phyloP scores from a whole-genome alignment of 2,797 vertebrate species.

The Sebastiscus tertius region DNA sequence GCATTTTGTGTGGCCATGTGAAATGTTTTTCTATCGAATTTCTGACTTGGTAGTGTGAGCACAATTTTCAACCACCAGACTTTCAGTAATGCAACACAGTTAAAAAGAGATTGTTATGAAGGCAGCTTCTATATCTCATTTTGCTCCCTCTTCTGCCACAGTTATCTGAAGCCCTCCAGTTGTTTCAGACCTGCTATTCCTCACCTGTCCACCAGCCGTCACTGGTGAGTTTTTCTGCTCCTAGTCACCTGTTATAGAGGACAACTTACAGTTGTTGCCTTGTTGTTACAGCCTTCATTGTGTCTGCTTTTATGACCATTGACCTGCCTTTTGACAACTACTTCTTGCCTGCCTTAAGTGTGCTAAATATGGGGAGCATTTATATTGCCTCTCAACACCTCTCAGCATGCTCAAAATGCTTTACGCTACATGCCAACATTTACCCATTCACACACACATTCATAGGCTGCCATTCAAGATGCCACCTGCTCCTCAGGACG shows the following conservation, averaged over 20 bases:
- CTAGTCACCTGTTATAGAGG: not conserved
- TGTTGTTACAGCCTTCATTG: not conserved
- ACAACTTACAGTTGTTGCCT: not conserved
- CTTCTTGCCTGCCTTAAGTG: not conserved
- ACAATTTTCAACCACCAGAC: no score
- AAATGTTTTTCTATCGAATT: not conserved
- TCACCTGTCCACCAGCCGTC: constrained; percentile 39
- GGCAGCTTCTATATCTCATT: not conserved
- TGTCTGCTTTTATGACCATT: not conserved
- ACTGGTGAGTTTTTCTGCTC: not conserved
- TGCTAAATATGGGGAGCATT: not conserved
- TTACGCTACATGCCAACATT: not conserved
- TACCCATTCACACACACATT: not conserved
- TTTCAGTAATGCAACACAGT: not conserved
- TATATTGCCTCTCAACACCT: not conserved
- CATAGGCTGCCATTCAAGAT: not conserved
- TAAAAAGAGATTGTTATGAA: not conserved
- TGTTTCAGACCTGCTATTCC: constrained; percentile 9
- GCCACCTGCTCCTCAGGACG: not conserved
- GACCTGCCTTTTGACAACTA: not conserved
- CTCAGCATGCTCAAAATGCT: not conserved
- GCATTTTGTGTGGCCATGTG: not conserved
- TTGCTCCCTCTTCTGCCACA: not conserved
- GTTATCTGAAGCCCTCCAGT: not conserved
- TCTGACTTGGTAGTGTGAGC: no score